Evolutionary conservation across 35 echinoderm and acorn worm genomes (phyloP).

Genomic region (Acanthaster planci): DNA sequence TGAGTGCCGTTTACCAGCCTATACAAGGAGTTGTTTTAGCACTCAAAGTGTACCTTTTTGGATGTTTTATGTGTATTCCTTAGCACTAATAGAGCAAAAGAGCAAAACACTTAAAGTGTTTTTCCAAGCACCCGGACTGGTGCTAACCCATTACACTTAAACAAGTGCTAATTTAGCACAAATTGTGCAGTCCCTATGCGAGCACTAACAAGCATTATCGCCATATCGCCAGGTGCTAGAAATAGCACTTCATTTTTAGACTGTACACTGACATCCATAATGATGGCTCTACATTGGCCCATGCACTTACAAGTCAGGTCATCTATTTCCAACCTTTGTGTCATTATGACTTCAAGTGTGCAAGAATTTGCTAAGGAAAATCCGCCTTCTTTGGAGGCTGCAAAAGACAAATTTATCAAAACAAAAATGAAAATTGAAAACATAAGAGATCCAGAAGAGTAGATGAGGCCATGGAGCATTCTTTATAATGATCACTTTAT

Average conservation of each 20-base stretch:
- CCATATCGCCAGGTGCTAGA: neutral
- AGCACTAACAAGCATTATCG: neutral
- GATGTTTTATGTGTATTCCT: neutral
- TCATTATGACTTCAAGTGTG: no score
- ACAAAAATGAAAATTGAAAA: no score
- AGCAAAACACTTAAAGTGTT: neutral
- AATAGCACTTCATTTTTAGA: slow-evolving; percentile 4
- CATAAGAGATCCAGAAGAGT: no score
- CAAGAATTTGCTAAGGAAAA: no score
- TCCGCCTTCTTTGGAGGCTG: no score
- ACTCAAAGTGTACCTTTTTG: neutral
- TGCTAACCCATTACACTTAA: neutral
- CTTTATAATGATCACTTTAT: no score
- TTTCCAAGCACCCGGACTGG: neutral
- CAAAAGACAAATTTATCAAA: no score
- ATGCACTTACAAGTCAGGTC: no score
- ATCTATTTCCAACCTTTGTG: no score
- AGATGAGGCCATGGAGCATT: no score
- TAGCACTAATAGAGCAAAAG: neutral
- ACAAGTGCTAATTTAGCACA: slow-evolving; percentile 3
- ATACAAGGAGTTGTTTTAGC: neutral
- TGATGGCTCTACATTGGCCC: no score
- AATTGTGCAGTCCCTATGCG: neutral
- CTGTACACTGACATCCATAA: no score
- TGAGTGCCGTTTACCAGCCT: neutral